phyloP scores from a whole-genome alignment of 2,797 vertebrate species.

The Amphiprion clarkii region DNA sequence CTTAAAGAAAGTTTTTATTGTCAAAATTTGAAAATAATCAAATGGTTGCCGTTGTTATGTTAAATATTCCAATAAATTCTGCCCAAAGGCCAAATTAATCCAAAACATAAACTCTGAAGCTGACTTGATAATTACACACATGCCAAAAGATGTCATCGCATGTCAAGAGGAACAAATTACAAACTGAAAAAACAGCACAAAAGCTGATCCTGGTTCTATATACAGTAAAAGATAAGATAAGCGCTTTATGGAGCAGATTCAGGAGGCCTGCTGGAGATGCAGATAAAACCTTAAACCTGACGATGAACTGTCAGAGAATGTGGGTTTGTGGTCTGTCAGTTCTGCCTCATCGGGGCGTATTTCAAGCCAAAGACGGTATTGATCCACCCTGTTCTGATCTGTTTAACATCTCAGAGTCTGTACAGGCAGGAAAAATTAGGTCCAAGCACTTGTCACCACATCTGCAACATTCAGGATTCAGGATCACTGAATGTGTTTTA shows the following conservation, averaged over 20 bases:
- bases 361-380: neutral
- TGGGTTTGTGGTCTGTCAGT: neutral
- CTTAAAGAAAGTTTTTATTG: no score
- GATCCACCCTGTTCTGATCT: neutral
- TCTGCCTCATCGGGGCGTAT: no score
- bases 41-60: no score
- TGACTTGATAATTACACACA: neutral
- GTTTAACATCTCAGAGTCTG: constrained; percentile 4
- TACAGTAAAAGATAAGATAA: no score
- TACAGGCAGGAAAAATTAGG: constrained; percentile 1
- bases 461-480: constrained; percentile 19
- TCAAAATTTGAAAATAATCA: no score
- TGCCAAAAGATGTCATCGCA: neutral
- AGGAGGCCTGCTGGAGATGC: neutral
- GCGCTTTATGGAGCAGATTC: neutral
- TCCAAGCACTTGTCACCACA: constrained; percentile 1
- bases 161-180: no score
- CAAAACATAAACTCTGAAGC: constrained; percentile 2
- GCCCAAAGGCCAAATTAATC: constrained; percentile 11
- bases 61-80: no score
- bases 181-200: no score
- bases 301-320: neutral
- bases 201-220: no score
- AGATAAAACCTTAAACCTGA: no score
- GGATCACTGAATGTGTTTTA: neutral